These are phyloP conservation scores for Oreotrochilus melanogaster DNA, from an alignment of 2,113 vertebrate species.

Conservation along the genomic window DNA sequence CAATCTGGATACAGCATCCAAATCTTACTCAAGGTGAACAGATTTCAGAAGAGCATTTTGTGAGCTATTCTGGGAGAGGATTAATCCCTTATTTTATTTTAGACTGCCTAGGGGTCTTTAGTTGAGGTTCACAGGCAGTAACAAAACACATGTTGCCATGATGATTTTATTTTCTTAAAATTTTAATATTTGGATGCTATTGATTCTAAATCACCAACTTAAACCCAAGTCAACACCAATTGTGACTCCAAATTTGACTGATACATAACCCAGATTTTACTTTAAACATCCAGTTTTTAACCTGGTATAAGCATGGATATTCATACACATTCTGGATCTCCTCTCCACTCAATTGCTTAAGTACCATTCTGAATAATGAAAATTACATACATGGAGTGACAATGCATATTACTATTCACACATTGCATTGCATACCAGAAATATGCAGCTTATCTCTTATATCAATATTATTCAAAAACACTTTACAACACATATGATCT, in stretches of 20 bases:
- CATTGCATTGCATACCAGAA: background rate
- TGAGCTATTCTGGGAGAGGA: background rate
- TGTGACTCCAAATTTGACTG: background rate
- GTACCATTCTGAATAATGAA: background rate
- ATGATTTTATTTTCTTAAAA: background rate
- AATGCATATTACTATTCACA: background rate
- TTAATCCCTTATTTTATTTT: background rate
- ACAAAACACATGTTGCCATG: background rate
- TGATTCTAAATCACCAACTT: background rate
- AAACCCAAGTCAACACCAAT: background rate
- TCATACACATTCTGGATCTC: background rate
- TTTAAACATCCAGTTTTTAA: background rate
- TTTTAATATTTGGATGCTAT: background rate
- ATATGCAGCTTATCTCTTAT: background rate
- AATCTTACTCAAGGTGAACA: background rate
- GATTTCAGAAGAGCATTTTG: background rate
- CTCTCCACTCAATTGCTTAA: background rate
- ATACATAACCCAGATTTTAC: background rate
- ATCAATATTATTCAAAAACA: slow-evolving; percentile 47
- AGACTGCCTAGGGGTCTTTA: background rate
- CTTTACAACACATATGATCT: slow-evolving; percentile 26
- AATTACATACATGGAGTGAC: background rate
- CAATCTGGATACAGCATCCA: background rate
- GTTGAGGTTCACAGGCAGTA: background rate
- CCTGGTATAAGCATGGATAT: background rate